Percentiles rank a stretch among this genome's conserved stretches.
These are phyloP conservation scores for Brachynemurus nebulosus DNA, from an alignment of 2,888 invertebrate genomes.

Conservation along the genomic window DNA sequence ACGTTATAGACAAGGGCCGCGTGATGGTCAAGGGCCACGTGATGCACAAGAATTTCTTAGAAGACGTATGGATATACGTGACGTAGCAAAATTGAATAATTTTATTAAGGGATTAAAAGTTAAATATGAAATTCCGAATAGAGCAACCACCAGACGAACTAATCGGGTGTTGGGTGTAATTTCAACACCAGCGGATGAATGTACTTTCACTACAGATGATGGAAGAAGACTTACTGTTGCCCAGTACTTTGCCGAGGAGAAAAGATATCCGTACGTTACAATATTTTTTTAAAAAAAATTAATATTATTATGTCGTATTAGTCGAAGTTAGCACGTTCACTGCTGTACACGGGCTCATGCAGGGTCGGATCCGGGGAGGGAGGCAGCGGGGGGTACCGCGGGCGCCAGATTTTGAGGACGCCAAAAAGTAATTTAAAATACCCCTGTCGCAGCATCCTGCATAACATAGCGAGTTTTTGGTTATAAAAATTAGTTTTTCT, in stretches of 20 bases:
- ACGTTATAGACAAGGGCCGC: conserved; percentile 18
- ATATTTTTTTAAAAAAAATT: no score
- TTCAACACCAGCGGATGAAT: conserved; percentile 24
- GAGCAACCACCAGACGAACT: conserved; percentile 29
- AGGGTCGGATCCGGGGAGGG: no score
- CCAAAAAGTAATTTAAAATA: no score
- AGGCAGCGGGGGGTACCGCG: no score
- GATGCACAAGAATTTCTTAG: conserved; percentile 21
- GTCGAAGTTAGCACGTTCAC: no score
- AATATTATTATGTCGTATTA: conserved; percentile 8
- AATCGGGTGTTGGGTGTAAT: conserved; percentile 33
- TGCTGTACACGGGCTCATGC: no score
- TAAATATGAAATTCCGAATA: conserved; percentile 32
- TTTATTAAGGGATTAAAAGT: conserved; percentile 21
- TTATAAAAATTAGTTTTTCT: no score
- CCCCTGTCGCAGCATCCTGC: no score
- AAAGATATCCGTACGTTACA: conserved; percentile 31
- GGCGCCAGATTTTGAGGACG: no score
- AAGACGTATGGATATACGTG: conserved; percentile 25
- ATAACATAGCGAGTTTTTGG: no score
- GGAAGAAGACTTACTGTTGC: conserved; percentile 31
- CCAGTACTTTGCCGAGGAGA: conserved; percentile 31
- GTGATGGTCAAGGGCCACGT: conserved; percentile 23
- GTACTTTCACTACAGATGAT: conserved; percentile 28
- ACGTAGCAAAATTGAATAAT: conserved; percentile 11